Evolutionary conservation across 2,797 vertebrate species (phyloP).

Genomic region (Poeciliopsis presidionis): DNA sequence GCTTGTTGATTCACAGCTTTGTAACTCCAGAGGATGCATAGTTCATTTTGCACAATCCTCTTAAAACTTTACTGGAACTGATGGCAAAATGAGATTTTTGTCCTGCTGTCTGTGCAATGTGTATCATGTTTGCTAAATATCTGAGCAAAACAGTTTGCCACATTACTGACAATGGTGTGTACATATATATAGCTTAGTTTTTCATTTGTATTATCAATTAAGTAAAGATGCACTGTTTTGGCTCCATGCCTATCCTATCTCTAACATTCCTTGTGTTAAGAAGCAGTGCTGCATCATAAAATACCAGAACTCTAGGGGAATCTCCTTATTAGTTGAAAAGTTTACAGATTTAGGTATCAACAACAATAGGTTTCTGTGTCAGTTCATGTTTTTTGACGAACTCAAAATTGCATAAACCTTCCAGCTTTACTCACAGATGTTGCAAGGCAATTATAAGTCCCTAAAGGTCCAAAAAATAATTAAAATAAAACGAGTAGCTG

Average conservation of each 20-base stretch:
- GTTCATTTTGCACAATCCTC: neutral
- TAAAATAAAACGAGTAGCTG: neutral
- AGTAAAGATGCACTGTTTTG: neutral
- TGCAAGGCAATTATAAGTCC: slow-evolving; percentile 27
- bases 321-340: neutral
- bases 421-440: slow-evolving; percentile 30
- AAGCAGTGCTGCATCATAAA: slow-evolving; percentile 12
- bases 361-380: slow-evolving; percentile 26
- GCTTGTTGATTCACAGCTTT: neutral
- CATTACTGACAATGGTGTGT: neutral
- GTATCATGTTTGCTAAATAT: neutral
- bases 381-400: slow-evolving; percentile 17
- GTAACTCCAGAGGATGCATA: neutral
- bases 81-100: neutral
- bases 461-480: slow-evolving; percentile 7
- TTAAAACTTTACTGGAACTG: neutral
- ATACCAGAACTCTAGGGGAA: slow-evolving; percentile 4
- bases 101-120: neutral
- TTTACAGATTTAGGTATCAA: neutral
- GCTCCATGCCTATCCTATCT: neutral
- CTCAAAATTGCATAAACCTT: slow-evolving; percentile 36
- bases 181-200: neutral
- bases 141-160: neutral
- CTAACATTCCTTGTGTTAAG: neutral
- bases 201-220: neutral